A percentile compares a stretch with the other conserved stretches of the same genome.
These are phyloP conservation scores for Planiliza haematocheilus DNA, from an alignment of 2,113 vertebrate species.

Conservation along the genomic window DNA sequence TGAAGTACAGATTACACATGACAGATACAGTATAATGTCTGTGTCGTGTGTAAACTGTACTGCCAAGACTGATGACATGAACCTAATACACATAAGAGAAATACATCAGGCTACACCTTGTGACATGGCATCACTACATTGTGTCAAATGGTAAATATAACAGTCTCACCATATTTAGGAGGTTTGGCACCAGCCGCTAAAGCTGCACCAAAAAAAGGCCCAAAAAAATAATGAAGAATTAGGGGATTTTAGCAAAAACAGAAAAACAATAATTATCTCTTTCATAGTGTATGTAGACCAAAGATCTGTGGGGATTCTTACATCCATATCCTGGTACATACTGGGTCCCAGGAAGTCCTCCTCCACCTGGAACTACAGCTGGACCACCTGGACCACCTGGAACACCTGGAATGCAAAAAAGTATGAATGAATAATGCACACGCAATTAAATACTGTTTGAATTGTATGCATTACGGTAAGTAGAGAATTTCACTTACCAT, in stretches of 20 bases:
- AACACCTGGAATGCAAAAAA: conserved; percentile 30
- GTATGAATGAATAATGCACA: conserved; percentile 8
- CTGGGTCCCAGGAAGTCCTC: conserved; percentile 40
- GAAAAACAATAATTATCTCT: not conserved
- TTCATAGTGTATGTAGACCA: not conserved
- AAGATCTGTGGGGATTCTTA: conserved; percentile 31
- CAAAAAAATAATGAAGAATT: conserved; percentile 8
- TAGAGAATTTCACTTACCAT: conserved; percentile 46
- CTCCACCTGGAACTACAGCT: conserved; percentile 47
- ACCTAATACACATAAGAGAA: not conserved
- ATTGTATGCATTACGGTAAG: too few relatives aligned
- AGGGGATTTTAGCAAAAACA: not conserved
- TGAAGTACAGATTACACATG: too few relatives aligned
- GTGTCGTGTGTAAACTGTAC: too few relatives aligned
- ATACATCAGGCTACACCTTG: not conserved
- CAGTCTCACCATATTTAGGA: conserved; percentile 70
- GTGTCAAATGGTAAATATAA: not conserved
- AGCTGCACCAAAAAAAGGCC: conserved; percentile 47
- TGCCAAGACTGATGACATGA: too few relatives aligned
- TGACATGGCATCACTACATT: not conserved
- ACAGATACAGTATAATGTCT: too few relatives aligned
- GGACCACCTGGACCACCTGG: conserved; percentile 48
- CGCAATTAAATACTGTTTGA: not conserved
- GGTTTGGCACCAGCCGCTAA: conserved; percentile 61
- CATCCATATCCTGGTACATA: conserved; percentile 72